A percentile compares a stretch with the other conserved stretches of the same genome.
Conservation (phyloP, 2,888 invertebrate species). For the Drosophila nigricruria region DNA sequence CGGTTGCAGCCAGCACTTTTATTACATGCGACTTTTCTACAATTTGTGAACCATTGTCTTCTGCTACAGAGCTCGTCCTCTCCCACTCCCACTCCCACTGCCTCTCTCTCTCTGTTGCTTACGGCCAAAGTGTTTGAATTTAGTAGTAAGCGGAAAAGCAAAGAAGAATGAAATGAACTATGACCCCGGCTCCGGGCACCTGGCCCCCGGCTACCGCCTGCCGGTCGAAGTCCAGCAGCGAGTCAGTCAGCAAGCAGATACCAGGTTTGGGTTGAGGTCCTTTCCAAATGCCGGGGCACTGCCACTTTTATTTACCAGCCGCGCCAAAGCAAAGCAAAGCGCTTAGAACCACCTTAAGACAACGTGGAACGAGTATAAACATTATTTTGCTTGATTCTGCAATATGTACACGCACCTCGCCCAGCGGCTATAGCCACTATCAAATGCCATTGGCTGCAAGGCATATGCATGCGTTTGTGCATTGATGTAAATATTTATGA, state of each 20-base stretch:
- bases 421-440: conserved; percentile 61
- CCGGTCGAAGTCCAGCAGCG: conserved; percentile 57
- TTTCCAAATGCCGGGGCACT: conserved; percentile 20
- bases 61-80: conserved; percentile 18
- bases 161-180: conserved; percentile 78
- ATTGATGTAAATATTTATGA: conserved; percentile 1
- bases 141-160: conserved; percentile 79
- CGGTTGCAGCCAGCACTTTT: conserved; percentile 80
- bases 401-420: conserved; percentile 37
- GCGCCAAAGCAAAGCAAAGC: conserved; percentile 56
- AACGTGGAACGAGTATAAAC: conserved; percentile 56
- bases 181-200: conserved; percentile 56
- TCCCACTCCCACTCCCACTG: conserved; percentile 1
- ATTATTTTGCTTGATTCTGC: conserved; percentile 49
- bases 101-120: conserved; percentile 34
- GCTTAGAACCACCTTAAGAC: conserved; percentile 72
- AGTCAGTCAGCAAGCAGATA: conserved; percentile 11
- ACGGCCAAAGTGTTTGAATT: conserved; percentile 79
- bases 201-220: conserved; percentile 40
- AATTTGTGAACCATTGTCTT: conserved; percentile 78
- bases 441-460: conserved; percentile 32
- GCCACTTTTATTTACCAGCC: conserved; percentile 71
- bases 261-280: conserved; percentile 37
- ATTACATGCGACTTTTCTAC: conserved; percentile 79
- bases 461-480: no score